Percentiles rank a stretch among this genome's conserved stretches.
These are phyloP conservation scores for Halcyon senegalensis DNA, from an alignment of 2,113 vertebrate species.

Conservation along the genomic window DNA sequence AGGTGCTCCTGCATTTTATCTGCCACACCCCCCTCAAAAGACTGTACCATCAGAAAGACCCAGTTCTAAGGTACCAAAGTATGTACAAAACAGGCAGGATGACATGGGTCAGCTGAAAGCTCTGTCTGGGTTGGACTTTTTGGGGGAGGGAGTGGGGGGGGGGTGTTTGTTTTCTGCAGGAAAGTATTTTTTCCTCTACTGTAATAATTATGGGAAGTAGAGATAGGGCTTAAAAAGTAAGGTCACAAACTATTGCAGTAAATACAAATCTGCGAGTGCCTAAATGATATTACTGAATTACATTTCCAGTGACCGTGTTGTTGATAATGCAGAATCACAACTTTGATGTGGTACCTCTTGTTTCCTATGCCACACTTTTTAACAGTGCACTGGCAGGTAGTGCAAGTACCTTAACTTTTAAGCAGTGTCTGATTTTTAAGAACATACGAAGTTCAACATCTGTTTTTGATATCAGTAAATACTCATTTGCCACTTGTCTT, in stretches of 20 bases:
- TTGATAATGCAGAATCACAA: background rate
- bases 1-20: background rate
- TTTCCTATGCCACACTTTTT: background rate
- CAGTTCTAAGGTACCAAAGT: background rate
- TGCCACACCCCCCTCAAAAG: background rate
- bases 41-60: background rate
- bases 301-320: background rate
- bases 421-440: background rate
- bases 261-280: background rate
- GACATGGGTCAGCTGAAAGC: accelerated
- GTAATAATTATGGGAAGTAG: background rate
- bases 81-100: background rate
- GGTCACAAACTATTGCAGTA: background rate
- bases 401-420: background rate
- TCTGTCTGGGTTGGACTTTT: background rate
- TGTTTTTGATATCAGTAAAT: background rate
- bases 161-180: background rate
- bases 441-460: background rate
- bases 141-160: too few species aligned
- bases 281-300: background rate
- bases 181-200: background rate
- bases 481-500: conserved; percentile 31
- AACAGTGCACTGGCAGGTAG: background rate
- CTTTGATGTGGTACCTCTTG: background rate
- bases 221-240: background rate